Base-by-base conservation (phyloP, 2,113 vertebrate genomes). In the Chaenogobius annularis region DNA sequence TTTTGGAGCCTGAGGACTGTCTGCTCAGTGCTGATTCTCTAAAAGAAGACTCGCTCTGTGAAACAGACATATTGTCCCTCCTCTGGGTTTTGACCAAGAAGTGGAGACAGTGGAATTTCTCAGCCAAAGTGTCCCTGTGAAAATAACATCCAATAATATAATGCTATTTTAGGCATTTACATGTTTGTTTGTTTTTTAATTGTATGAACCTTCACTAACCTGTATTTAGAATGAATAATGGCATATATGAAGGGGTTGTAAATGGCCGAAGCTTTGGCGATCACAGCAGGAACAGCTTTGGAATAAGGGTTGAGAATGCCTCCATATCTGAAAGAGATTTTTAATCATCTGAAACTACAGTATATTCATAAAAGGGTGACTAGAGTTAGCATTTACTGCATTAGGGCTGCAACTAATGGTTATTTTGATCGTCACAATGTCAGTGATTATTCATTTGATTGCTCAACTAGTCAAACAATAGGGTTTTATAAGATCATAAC, bases 231-330 rank as follows among this genome's bases (percentile, higher is more conserved):
- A 75, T 97, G 96, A 69, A 93, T 94, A 83, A 98, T 96, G 80
- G 96, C 96, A 0, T 98, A 98, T 82, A 98, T 95, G 63, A 98
- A 95, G 65, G 97, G 97, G 84, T 98, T 98, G 83, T 98, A 95
- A 82, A 98, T 98, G 75, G 96, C 94, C 22, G 97, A 98, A 59
- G 96, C 96, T 89, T 98, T 98, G 86, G 97, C 96, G 56, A 97
- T 97, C 77, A 98, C 93, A 35, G 96, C 97, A 40, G 97, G 96
- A 71, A 98, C 93, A 0, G 96, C 94, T 80, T 94, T 97, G 87
- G 93, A 93, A 78, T 96, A 95, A 1, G 96, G 96, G 11, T 94
- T 96, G 64, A 98, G 91, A 61, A 94, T 3, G 0, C 92, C 92
- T 15, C 93, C 91, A 3, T 98, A 96, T 84, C 96, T 98, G 86